A percentile compares a stretch with the other conserved stretches of the same genome.
Evolutionary conservation across 2,797 vertebrate species (phyloP).

Genomic region (Muraenolepis orangiensis): DNA sequence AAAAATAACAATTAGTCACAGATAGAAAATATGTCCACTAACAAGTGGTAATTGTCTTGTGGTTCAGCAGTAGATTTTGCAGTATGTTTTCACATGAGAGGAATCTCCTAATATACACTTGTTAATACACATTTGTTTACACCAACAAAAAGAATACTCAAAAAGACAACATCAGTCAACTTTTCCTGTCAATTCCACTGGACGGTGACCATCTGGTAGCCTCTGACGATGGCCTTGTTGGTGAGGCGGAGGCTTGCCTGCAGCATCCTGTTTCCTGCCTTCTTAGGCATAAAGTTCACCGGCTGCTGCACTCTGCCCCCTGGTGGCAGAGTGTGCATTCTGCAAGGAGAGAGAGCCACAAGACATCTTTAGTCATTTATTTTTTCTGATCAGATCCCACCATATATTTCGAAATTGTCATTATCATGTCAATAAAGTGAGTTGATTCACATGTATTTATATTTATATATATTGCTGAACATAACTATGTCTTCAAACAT

Average conservation of each 20-base stretch:
- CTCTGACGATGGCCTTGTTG: conserved; percentile 51
- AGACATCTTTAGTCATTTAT: not conserved
- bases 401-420: no score
- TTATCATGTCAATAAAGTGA: no score
- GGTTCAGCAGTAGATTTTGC: not conserved
- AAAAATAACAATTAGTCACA: not conserved
- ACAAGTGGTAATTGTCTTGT: not conserved
- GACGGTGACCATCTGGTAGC: conserved; percentile 67
- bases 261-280: conserved; percentile 69
- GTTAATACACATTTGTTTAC: not conserved
- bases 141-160: not conserved
- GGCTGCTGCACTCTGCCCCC: conserved; percentile 39
- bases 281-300: conserved; percentile 57
- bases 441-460: not conserved
- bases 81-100: not conserved
- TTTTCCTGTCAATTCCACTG: not conserved
- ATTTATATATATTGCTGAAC: not conserved
- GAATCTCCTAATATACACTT: not conserved
- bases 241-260: conserved; percentile 60
- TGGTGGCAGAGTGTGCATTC: conserved; percentile 51
- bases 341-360: conserved; percentile 29
- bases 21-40: not conserved
- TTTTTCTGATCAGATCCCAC: not conserved
- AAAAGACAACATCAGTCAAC: not conserved
- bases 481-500: not conserved